Percentiles rank a stretch among this genome's conserved stretches.
Conservation (phyloP, 1,140 invertebrate species). For the Pseudobourletiella spinata region DNA sequence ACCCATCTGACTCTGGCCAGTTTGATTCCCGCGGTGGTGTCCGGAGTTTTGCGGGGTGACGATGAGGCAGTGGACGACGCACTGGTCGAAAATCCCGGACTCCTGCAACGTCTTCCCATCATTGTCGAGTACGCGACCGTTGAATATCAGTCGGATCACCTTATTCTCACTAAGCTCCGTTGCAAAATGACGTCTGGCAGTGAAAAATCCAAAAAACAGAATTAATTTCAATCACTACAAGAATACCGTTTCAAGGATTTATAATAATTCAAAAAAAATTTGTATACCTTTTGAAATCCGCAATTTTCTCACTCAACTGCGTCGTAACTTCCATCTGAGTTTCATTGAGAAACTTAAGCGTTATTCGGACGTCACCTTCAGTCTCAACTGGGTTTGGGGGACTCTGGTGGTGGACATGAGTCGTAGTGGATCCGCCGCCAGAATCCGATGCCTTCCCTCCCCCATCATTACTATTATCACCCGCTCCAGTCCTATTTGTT, state of each 20-base stretch:
- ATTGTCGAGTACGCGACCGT: slow-evolving; percentile 69
- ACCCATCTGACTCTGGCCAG: background rate
- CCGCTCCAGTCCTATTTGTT: background rate
- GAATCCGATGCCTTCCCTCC: background rate
- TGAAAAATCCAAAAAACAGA: slow-evolving; percentile 38
- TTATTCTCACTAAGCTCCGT: slow-evolving; percentile 64
- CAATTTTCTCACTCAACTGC: slow-evolving; percentile 61
- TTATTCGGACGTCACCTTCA: slow-evolving; percentile 4
- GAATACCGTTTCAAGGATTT: background rate
- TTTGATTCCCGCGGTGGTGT: background rate
- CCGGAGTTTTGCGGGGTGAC: slow-evolving; percentile 12
- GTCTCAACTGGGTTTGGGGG: background rate
- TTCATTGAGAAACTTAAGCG: slow-evolving; percentile 64
- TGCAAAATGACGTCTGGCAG: slow-evolving; percentile 64
- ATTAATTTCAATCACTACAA: background rate
- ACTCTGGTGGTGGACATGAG: background rate
- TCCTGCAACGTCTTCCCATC: slow-evolving; percentile 64
- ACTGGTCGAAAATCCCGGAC: slow-evolving; percentile 72
- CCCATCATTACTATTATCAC: background rate
- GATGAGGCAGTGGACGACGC: slow-evolving; percentile 78
- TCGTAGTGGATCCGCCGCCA: background rate
- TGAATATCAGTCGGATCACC: slow-evolving; percentile 73
- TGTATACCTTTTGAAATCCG: slow-evolving; percentile 74
- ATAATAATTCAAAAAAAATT: too few relatives aligned
- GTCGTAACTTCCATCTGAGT: slow-evolving; percentile 70